phyloP scores from a whole-genome alignment of 1,140 invertebrate genomes.

The Colletes latitarsis region DNA sequence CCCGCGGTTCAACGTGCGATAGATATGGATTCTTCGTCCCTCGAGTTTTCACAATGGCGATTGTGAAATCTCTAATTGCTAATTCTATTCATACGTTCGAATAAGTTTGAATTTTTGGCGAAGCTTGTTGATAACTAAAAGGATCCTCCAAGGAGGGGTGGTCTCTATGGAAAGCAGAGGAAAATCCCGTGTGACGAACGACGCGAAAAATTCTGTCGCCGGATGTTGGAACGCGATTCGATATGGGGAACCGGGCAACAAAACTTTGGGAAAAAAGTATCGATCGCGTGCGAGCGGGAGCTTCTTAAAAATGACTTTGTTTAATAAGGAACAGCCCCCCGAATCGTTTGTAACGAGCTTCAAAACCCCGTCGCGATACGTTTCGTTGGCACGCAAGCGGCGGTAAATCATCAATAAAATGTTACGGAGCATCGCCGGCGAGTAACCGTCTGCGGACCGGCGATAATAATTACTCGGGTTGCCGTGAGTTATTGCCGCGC shows the following conservation, averaged over 20 bases:
- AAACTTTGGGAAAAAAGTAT: not conserved
- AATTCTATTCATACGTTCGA: too few relatives aligned
- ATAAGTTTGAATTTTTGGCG: too few relatives aligned
- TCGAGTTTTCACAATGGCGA: too few relatives aligned
- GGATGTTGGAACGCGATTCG: not conserved
- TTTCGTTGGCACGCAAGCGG: slow-evolving; percentile 58
- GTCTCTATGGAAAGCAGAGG: not conserved
- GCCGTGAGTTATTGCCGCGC: slow-evolving; percentile 55
- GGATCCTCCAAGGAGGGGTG: not conserved
- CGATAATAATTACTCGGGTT: slow-evolving; percentile 61
- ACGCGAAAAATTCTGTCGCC: not conserved
- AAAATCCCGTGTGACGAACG: too few relatives aligned
- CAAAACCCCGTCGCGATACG: slow-evolving; percentile 55
- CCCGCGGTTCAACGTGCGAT: not conserved
- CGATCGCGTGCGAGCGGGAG: slow-evolving; percentile 22
- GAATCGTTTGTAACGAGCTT: slow-evolving; percentile 53
- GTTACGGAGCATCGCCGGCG: slow-evolving; percentile 52
- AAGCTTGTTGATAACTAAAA: too few relatives aligned
- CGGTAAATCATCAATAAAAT: slow-evolving; percentile 64
- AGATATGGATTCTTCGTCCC: too few relatives aligned
- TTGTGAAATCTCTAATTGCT: too few relatives aligned
- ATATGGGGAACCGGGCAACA: not conserved
- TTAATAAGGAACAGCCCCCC: slow-evolving; percentile 54
- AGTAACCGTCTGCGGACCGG: slow-evolving; percentile 54
- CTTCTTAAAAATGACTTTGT: slow-evolving; percentile 56